Conservation (phyloP, 2,113 vertebrate genomes). For the Mirounga angustirostris region DNA sequence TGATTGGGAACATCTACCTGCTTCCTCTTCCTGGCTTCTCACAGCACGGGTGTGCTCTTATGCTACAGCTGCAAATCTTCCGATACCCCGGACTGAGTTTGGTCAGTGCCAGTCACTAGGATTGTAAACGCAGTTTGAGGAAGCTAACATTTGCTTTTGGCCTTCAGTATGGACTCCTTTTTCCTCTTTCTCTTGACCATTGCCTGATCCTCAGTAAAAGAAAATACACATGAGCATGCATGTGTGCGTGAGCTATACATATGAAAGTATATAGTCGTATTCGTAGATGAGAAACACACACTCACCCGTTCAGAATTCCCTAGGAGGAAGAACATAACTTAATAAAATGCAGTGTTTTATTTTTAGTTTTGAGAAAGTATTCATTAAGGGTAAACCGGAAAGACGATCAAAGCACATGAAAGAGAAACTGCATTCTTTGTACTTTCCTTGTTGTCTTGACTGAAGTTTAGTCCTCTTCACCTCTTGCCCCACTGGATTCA, state of each 20-base stretch:
- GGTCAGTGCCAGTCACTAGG: background rate
- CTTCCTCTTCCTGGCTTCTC: background rate
- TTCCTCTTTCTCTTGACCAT: background rate
- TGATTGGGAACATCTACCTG: too few relatives aligned
- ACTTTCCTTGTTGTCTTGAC: conserved; percentile 74
- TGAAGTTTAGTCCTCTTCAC: conserved; percentile 79
- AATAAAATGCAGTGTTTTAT: conserved; percentile 70
- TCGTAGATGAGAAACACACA: conserved; percentile 38
- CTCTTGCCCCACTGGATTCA: conserved; percentile 72
- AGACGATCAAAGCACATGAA: conserved; percentile 80
- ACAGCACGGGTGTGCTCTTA: accelerated
- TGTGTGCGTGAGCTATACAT: background rate
- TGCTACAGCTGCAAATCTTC: background rate
- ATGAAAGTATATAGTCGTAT: background rate
- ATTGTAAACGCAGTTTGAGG: conserved; percentile 10
- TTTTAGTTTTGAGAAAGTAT: conserved; percentile 78
- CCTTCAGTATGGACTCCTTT: background rate
- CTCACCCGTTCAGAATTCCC: conserved; percentile 54
- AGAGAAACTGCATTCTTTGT: conserved; percentile 77
- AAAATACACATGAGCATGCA: background rate
- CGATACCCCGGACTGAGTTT: background rate
- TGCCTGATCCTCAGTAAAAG: background rate
- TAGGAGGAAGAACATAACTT: conserved; percentile 45
- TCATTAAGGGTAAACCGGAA: conserved; percentile 76
- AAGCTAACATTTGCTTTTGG: background rate